phyloP scores from a whole-genome alignment of 2,888 invertebrate species.

The Orthosia cruda region DNA sequence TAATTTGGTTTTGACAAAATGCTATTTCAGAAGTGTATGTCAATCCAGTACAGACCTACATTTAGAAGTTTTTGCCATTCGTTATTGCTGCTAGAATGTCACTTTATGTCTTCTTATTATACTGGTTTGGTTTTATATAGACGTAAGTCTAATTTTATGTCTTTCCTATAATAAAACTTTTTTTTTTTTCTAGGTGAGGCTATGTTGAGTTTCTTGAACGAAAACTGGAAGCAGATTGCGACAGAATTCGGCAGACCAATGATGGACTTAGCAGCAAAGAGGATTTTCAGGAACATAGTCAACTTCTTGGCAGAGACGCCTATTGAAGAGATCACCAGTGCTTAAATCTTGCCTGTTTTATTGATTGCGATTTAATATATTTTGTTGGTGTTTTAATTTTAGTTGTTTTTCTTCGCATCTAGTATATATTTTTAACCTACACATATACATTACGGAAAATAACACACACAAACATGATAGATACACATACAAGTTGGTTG shows the following conservation, averaged over 20 bases:
- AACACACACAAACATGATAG: too few species aligned
- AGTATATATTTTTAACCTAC: too few species aligned
- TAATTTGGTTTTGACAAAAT: too few species aligned
- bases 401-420: background rate
- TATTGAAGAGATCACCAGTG: constrained; percentile 79
- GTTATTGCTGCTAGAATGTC: too few species aligned
- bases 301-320: constrained; percentile 75
- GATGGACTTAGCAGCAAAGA: constrained; percentile 76
- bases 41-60: too few species aligned
- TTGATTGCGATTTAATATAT: constrained; percentile 30
- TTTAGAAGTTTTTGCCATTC: too few species aligned
- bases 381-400: constrained; percentile 7
- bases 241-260: constrained; percentile 83
- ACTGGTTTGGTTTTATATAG: too few species aligned
- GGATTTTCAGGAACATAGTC: constrained; percentile 75
- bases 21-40: too few species aligned
- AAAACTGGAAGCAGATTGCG: constrained; percentile 84
- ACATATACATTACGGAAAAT: too few species aligned
- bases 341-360: constrained; percentile 39
- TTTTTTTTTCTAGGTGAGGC: constrained; percentile 78
- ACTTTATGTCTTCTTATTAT: too few species aligned
- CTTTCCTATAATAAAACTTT: background rate
- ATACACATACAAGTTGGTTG: too few species aligned
- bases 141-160: too few species aligned
- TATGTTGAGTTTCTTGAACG: constrained; percentile 81